Percentiles rank a stretch among this genome's conserved stretches.
Conservation (phyloP, 2,113 vertebrate species). For the Eudyptes chrysolophus region DNA sequence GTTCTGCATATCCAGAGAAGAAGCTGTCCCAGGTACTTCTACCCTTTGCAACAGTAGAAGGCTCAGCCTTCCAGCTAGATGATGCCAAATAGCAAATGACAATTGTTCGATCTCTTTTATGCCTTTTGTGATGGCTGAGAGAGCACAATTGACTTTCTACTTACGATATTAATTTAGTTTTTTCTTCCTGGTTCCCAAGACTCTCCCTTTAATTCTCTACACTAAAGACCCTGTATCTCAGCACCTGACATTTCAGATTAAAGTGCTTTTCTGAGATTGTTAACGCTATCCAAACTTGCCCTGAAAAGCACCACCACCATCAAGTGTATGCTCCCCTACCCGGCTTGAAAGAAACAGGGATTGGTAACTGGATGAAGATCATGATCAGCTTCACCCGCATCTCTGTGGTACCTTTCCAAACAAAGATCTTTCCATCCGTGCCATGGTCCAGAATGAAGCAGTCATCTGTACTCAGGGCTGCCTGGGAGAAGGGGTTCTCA, state of each 20-base stretch:
- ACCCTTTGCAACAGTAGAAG: background rate
- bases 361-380: background rate
- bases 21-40: background rate
- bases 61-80: background rate
- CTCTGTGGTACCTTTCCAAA: slow-evolving; percentile 90
- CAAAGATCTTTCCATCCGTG: slow-evolving; percentile 90
- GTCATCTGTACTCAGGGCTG: slow-evolving; percentile 86
- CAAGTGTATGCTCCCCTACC: background rate
- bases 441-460: slow-evolving; percentile 98
- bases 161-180: background rate
- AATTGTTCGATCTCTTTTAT: background rate
- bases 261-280: background rate
- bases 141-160: background rate
- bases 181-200: background rate
- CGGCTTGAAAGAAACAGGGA: background rate
- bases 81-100: background rate
- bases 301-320: background rate
- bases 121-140: background rate
- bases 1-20: background rate
- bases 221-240: background rate
- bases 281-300: background rate
- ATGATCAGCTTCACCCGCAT: background rate
- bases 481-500: slow-evolving; percentile 94
- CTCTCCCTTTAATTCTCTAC: background rate
- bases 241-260: background rate